A percentile compares a stretch with the other conserved stretches of the same genome.
These are phyloP conservation scores for Drosophila arawakana DNA, from an alignment of 1,140 invertebrate genomes.

Conservation along the genomic window DNA sequence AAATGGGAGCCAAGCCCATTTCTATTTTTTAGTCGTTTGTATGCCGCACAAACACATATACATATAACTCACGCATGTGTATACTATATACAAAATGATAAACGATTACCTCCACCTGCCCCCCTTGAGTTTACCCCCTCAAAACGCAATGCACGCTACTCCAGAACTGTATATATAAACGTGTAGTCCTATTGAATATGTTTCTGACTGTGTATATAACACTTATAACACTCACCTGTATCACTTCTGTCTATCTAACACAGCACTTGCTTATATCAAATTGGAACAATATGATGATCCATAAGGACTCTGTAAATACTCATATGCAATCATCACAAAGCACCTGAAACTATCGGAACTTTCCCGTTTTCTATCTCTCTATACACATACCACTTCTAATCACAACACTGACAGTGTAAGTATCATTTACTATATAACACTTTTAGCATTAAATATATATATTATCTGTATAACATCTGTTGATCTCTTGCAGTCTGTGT, in stretches of 20 bases:
- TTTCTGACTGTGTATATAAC: constrained; percentile 9
- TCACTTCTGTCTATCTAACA: constrained; percentile 59
- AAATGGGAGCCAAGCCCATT: constrained; percentile 73
- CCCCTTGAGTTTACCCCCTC: constrained; percentile 32
- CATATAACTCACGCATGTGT: constrained; percentile 60
- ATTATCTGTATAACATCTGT: constrained; percentile 5
- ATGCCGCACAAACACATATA: constrained; percentile 15
- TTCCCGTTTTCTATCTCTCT: background rate
- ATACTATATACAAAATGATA: constrained; percentile 74
- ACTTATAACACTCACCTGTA: constrained; percentile 42
- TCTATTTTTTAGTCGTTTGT: constrained; percentile 65
- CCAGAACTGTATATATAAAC: constrained; percentile 10
- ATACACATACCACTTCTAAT: constrained; percentile 1
- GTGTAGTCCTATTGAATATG: background rate
- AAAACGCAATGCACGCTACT: constrained; percentile 60
- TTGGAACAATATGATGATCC: constrained; percentile 83
- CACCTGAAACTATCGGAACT: constrained; percentile 61
- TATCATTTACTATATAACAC: constrained; percentile 38
- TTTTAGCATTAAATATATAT: background rate
- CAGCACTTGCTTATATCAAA: constrained; percentile 84
- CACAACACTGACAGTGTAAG: constrained; percentile 68
- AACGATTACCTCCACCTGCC: constrained; percentile 54
- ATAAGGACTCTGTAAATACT: constrained; percentile 61
- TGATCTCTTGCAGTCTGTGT: constrained; percentile 66
- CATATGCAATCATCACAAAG: constrained; percentile 39